Evolutionary conservation across 2,797 vertebrate genomes (phyloP).

Genomic region (Falco peregrinus): DNA sequence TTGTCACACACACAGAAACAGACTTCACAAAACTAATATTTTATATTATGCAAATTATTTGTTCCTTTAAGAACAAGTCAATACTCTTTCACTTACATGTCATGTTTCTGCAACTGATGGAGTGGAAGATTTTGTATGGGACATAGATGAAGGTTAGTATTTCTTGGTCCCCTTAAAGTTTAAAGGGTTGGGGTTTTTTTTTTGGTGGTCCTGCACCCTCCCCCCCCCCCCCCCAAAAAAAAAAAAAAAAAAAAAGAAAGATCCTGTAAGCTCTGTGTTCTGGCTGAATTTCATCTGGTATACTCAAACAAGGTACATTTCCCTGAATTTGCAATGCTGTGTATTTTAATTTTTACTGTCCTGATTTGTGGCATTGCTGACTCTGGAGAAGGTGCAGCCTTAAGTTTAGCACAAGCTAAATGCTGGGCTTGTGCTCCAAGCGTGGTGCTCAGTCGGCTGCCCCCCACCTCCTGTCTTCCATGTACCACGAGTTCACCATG

Average conservation of each 20-base stretch:
- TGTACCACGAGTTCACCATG: too few relatives aligned
- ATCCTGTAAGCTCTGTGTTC: background rate
- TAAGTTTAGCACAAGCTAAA: background rate
- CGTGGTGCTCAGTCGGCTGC: background rate
- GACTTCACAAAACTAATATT: background rate
- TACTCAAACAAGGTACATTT: background rate
- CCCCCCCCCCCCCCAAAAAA: too few relatives aligned
- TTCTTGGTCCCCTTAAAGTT: background rate
- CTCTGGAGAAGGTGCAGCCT: background rate
- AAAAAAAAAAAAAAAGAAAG: background rate
- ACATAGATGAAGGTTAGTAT: background rate
- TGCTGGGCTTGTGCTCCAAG: background rate
- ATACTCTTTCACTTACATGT: background rate
- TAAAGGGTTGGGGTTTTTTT: rapidly evolving
- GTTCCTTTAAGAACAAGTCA: background rate
- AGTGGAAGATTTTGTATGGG: background rate
- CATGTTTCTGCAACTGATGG: background rate
- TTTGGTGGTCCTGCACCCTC: too few relatives aligned
- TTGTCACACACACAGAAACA: background rate
- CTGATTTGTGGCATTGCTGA: background rate
- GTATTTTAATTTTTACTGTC: background rate
- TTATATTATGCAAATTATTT: background rate
- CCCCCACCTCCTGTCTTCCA: background rate
- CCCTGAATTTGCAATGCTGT: background rate
- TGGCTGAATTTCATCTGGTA: background rate